Percentiles rank a stretch among this genome's conserved stretches.
Evolutionary conservation across 2,113 vertebrate species (phyloP).

Genomic region (Perca flavescens): DNA sequence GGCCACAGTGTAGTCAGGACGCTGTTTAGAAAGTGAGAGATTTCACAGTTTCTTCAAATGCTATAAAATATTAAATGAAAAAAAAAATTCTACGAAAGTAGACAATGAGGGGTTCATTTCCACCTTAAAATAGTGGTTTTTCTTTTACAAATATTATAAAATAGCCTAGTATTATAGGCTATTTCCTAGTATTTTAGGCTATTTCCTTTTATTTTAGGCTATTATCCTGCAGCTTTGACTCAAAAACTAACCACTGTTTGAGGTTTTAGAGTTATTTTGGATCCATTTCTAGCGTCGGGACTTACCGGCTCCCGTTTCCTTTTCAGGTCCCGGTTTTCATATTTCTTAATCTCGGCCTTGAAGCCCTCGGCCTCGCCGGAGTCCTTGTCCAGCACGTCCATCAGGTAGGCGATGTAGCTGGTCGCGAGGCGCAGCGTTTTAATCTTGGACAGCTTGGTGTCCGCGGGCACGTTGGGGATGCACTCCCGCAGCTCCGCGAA

Average conservation of each 20-base stretch:
- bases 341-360: conserved; percentile 95
- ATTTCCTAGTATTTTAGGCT: too few relatives aligned
- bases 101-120: too few relatives aligned
- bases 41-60: too few relatives aligned
- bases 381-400: conserved; percentile 95
- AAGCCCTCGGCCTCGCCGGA: conserved; percentile 92
- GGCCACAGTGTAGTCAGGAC: too few relatives aligned
- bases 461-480: conserved; percentile 92
- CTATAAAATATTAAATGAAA: too few relatives aligned
- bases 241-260: fast-evolving
- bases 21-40: too few relatives aligned
- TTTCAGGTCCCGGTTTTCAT: conserved; percentile 90
- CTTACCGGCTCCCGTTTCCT: conserved; percentile 93
- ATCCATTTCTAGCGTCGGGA: background rate
- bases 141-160: too few relatives aligned
- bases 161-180: too few relatives aligned
- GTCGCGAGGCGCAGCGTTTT: conserved; percentile 91
- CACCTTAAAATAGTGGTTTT: too few relatives aligned
- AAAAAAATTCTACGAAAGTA: too few relatives aligned
- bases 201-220: too few relatives aligned
- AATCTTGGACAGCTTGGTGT: conserved; percentile 93
- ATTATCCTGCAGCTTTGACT: too few relatives aligned
- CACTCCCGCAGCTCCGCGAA: conserved; percentile 92
- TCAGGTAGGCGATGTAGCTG: conserved; percentile 93
- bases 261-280: background rate